Conservation (phyloP, 2,797 vertebrate genomes). For the Sebastes elongatus region DNA sequence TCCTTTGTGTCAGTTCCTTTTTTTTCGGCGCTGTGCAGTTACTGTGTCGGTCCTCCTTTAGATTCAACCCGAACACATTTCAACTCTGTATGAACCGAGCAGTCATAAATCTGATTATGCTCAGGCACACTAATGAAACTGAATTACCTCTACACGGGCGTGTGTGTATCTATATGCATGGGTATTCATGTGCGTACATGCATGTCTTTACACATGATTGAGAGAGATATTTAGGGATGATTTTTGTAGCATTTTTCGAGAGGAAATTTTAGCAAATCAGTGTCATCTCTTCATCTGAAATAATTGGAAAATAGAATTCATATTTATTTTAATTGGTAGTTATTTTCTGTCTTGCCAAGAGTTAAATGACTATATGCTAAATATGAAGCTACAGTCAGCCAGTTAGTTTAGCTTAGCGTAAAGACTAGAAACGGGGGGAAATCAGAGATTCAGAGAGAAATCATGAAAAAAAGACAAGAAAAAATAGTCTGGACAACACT, state of each 20-base stretch:
- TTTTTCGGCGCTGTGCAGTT: conserved; percentile 33
- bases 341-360: not conserved
- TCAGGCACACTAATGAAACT: conserved; percentile 59
- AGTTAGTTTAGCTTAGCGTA: not conserved
- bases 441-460: not conserved
- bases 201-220: not conserved
- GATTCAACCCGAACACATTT: conserved; percentile 66
- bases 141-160: conserved; percentile 49
- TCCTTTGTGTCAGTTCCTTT: conserved; percentile 28
- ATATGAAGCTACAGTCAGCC: not conserved
- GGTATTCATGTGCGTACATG: not conserved
- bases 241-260: not conserved
- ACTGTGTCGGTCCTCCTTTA: conserved; percentile 48
- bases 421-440: not conserved
- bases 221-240: not conserved
- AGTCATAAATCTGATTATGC: conserved; percentile 73
- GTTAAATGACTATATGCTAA: not conserved
- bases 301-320: not conserved
- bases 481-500: not conserved
- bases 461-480: not conserved
- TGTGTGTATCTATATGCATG: not conserved
- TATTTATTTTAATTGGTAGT: not conserved
- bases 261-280: not conserved
- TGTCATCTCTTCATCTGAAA: not conserved
- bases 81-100: conserved; percentile 67